Percentiles rank a stretch among this genome's conserved stretches.
phyloP scores from a whole-genome alignment of 1,140 invertebrate species.

The Aphis gossypii region DNA sequence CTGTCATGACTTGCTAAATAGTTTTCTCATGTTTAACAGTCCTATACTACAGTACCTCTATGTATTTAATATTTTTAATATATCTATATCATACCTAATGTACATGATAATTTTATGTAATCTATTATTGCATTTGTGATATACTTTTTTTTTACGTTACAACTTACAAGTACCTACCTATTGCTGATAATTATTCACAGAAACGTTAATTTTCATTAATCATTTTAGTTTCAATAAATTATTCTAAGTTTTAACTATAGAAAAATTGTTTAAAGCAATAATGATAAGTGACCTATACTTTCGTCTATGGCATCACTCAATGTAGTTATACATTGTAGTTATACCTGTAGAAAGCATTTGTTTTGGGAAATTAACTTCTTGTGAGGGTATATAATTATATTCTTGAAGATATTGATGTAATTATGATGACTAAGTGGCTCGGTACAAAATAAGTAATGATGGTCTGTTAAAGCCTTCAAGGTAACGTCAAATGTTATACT shows the following conservation, averaged over 20 bases:
- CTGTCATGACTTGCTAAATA: constrained; percentile 44
- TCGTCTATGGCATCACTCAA: not conserved
- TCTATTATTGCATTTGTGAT: constrained; percentile 2
- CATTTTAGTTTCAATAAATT: not conserved
- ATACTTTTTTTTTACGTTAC: not conserved
- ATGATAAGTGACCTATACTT: not conserved
- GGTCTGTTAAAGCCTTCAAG: not conserved
- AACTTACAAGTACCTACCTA: not conserved
- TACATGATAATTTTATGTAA: not conserved
- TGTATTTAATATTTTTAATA: not conserved
- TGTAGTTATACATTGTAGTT: not conserved
- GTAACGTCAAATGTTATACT: constrained; percentile 17
- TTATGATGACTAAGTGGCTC: constrained; percentile 30
- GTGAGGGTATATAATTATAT: constrained; percentile 1
- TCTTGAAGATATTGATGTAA: constrained; percentile 19
- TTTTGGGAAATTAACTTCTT: not conserved
- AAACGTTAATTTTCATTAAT: not conserved
- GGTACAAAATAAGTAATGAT: not conserved
- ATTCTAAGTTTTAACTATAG: not conserved
- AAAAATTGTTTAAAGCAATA: not conserved
- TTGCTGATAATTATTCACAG: not conserved
- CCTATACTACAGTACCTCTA: not conserved
- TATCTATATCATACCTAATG: not conserved
- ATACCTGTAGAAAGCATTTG: not conserved
- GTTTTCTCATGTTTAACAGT: not conserved